Evolutionary conservation across 2,113 vertebrate species (phyloP).

Genomic region (Danio rerio): DNA sequence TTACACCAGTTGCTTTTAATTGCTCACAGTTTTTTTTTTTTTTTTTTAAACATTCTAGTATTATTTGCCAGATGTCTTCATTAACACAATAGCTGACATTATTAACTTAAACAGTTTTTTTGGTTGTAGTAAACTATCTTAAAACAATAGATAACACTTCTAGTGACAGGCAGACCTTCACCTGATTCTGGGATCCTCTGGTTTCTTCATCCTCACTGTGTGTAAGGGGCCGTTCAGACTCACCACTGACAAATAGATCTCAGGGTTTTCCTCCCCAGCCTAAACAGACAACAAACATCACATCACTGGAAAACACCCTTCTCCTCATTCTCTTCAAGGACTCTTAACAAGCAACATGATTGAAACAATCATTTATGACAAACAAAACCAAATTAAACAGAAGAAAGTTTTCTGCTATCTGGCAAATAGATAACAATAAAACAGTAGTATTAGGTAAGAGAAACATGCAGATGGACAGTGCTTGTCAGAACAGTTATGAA

Average conservation of each 20-base stretch:
- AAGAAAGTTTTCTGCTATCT: too few species aligned
- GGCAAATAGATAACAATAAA: neutral
- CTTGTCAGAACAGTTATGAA: neutral
- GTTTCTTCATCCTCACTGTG: constrained; percentile 91
- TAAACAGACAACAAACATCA: constrained; percentile 58
- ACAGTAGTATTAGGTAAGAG: neutral
- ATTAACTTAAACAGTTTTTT: neutral
- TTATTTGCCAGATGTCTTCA: neutral
- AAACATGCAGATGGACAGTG: constrained; percentile 1
- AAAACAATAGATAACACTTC: neutral
- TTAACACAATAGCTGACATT: neutral
- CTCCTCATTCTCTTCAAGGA: neutral
- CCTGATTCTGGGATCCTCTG: constrained; percentile 93
- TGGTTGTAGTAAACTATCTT: neutral
- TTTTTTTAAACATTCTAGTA: neutral
- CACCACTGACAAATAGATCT: constrained; percentile 89
- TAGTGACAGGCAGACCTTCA: constrained; percentile 63
- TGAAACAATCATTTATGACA: neutral
- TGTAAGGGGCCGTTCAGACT: constrained; percentile 93
- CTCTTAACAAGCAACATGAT: too few species aligned
- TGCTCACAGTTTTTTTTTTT: neutral
- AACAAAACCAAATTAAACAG: neutral
- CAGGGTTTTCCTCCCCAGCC: constrained; percentile 93
- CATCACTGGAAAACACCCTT: neutral
- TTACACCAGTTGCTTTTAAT: neutral